Base-by-base conservation (phyloP, 2,888 invertebrate species). In the Busseola fusca region DNA sequence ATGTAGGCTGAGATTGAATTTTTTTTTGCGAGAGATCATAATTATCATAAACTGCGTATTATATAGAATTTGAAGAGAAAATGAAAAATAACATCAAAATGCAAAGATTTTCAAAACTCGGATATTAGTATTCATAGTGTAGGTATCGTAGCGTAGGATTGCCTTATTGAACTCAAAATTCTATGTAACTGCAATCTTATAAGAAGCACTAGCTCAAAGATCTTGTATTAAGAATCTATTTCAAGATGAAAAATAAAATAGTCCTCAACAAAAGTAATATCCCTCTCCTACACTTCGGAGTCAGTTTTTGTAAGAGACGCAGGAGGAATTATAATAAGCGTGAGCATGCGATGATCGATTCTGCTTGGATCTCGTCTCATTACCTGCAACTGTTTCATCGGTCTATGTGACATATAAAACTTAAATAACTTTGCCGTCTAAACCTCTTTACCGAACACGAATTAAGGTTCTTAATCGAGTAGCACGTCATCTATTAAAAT, bases 281-380 rank as follows among this genome's bases (percentile, higher is more conserved):
- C 34, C 72, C 54, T 69, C 70, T 74, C 65, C 70, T 78, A 63
- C 69, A 69, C 76, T 81, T 14, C 14, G 40, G 40, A 14, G 3
- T 40, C 14, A 14, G 40, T 14, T 40, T 76, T 82, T 79, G 64
- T 78, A 82, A 70, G 76, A 79, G 72, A 83, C 75, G 65, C 59
- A 73, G 57, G 82, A 83, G 73, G 80, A 80, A 87, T 87, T 89
- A 86, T 87, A 87, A 89, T 88, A 88, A 87, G 86, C 82, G 71
- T 80, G 74, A 75, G 80, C 82, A 81, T 79, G 78, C 78, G 79
- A 87, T 90, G 88, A 90, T 90, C 86, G 86, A 90, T 90, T 88
- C 87, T 82, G 82, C 81, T 77, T 83, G 80, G 82, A 88, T 89
- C 87, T 87, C 86, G 86, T 89, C 87, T 91, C 88, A 89, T 91